A percentile compares a stretch with the other conserved stretches of the same genome.
phyloP scores from a whole-genome alignment of 2,797 vertebrate species.

The Lepilemur ruficaudatus region DNA sequence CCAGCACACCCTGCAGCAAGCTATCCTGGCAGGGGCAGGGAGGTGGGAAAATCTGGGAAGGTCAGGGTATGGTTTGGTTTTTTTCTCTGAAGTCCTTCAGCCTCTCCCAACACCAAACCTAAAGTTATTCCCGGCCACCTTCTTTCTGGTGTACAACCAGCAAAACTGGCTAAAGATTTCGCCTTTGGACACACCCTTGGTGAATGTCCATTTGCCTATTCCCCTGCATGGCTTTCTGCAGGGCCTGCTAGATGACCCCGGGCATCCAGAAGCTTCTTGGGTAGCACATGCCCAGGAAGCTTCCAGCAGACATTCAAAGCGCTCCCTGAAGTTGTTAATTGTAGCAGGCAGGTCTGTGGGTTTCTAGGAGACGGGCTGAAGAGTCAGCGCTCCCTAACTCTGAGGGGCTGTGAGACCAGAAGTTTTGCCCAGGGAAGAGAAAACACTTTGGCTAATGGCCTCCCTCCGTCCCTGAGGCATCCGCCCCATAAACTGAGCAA shows the following conservation, averaged over 20 bases:
- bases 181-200: background rate
- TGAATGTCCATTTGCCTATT: background rate
- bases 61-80: background rate
- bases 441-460: background rate
- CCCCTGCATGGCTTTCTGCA: background rate
- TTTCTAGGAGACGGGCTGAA: background rate
- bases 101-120: background rate
- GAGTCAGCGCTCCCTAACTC: background rate
- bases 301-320: background rate
- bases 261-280: constrained; percentile 11
- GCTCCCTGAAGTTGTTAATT: background rate
- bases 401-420: background rate
- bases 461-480: background rate
- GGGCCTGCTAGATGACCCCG: background rate
- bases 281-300: background rate
- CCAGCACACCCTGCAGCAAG: fast-evolving
- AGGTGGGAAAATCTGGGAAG: background rate
- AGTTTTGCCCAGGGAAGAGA: background rate
- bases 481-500: background rate
- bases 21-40: background rate
- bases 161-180: background rate
- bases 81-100: background rate
- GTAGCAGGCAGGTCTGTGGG: background rate
- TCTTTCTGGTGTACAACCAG: background rate
- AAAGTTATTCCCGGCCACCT: background rate